Evolutionary conservation across 2,113 vertebrate species (phyloP), one percentile per base, ranked within the genome.

Genomic region (Platysternon megacephalum): DNA sequence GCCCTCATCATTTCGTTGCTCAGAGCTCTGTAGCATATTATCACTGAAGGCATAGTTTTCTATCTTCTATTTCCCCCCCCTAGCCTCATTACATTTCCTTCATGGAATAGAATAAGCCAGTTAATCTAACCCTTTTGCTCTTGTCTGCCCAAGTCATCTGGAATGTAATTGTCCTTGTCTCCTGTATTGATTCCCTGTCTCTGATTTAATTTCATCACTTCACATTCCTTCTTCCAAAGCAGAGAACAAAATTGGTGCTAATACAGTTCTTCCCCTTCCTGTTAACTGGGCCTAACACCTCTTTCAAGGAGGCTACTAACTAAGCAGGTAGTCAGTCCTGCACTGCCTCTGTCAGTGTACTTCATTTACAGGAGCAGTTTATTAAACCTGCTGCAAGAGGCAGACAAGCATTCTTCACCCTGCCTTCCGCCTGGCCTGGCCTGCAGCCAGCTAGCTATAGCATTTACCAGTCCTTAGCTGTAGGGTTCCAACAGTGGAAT

Each of bases 301-400:
- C 74, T 78, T 78, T 46, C 5, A 14, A 78, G 42, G 21, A 61
- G 8, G 0, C 55, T 84, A 87, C 74, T 14, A 53, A 58, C 11
- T 26, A 13, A 32, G 32, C 1, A 0, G 8, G 28, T n/a, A 85
- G 82, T 78, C 61, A 16, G 5, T 84, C 85, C 24, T 42, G 21
- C 61, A 14, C 0, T 0, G 79, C 87, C 55, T 80, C 85, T 89
- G 48, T 39, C 87, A 7, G 6, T 82, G 51, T 11, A 7, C 13
- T n/a, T 89, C 55, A 48, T 84, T 85, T 93, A 35, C 80, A 95
- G 82, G 68, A 93, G 76, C 39, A 90, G 5, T 89, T 96, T 46
- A 53, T 89, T 84, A 55, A 86, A 68, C 3, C 8, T 55, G 1
- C 55, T 93, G 52, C 35, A 76, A 68, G 85, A 89, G 87, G 72